These are phyloP conservation scores for Romanogobio albipinnatus DNA, from an alignment of 2,113 vertebrate genomes.

Conservation along the genomic window DNA sequence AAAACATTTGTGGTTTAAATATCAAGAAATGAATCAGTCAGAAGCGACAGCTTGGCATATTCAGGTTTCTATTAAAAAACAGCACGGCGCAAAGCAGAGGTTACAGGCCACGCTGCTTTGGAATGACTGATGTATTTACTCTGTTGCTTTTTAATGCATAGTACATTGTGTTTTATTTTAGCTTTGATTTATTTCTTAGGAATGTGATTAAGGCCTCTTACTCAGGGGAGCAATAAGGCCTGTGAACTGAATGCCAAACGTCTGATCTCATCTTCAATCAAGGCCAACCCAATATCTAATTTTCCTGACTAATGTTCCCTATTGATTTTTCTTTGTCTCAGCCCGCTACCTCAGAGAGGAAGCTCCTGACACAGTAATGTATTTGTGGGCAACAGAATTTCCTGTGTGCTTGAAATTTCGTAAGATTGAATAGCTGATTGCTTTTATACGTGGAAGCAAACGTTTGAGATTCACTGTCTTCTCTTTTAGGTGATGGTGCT, in stretches of 20 bases:
- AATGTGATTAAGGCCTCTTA: constrained; percentile 54
- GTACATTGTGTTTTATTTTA: constrained; percentile 39
- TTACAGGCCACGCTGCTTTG: constrained; percentile 9
- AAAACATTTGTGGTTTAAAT: not conserved
- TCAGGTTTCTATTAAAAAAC: not conserved
- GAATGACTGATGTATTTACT: constrained; percentile 33
- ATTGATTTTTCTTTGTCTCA: constrained; percentile 46
- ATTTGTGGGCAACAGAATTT: constrained; percentile 23
- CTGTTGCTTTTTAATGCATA: constrained; percentile 42
- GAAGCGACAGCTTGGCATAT: not conserved
- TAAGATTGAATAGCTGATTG: constrained; percentile 28
- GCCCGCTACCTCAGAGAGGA: constrained; percentile 22
- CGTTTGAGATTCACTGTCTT: not conserved
- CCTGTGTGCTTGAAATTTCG: constrained; percentile 23
- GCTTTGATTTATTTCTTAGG: constrained; percentile 50
- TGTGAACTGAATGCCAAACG: constrained; percentile 55
- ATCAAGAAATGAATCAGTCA: not conserved
- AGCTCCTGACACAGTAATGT: constrained; percentile 44
- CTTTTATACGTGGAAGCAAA: not conserved
- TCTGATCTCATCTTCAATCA: constrained; percentile 62
- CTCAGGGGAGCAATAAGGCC: constrained; percentile 34
- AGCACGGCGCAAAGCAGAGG: not conserved
- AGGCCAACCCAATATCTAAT: constrained; percentile 55
- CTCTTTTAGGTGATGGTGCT: not conserved
- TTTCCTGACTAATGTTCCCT: constrained; percentile 51